Conservation (phyloP, 2,113 vertebrate species). For the Cheilinus undulatus region DNA sequence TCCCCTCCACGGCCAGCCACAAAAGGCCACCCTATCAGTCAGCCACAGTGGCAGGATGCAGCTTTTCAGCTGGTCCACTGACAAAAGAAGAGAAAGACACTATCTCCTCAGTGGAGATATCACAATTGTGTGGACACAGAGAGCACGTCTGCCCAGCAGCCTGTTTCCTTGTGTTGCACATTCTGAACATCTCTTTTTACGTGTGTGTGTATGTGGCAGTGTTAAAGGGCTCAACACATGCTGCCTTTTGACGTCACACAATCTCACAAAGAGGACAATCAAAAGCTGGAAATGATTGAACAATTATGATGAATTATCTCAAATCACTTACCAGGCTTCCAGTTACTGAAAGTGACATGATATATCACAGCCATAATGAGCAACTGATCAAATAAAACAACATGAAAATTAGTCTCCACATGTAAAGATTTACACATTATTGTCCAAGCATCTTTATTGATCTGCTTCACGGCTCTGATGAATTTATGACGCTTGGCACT, state of each 20-base stretch:
- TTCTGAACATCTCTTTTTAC: slow-evolving; percentile 46
- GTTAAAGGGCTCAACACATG: slow-evolving; percentile 10
- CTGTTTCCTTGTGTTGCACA: slow-evolving; percentile 56
- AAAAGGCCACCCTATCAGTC: slow-evolving; percentile 73
- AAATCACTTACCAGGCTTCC: slow-evolving; percentile 6
- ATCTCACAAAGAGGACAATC: slow-evolving; percentile 7
- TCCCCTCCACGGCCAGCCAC: slow-evolving; percentile 42
- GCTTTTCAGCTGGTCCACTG: slow-evolving; percentile 56
- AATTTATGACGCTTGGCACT: slow-evolving; percentile 59
- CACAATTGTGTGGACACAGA: slow-evolving; percentile 65
- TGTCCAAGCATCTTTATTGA: slow-evolving; percentile 67
- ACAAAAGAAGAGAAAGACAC: slow-evolving; percentile 66
- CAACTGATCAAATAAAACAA: slow-evolving; percentile 15
- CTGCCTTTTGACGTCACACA: slow-evolving; percentile 8
- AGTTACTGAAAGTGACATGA: slow-evolving; percentile 11
- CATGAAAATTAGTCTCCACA: slow-evolving; percentile 8
- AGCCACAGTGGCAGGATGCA: slow-evolving; percentile 73
- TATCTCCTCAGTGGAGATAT: slow-evolving; percentile 70
- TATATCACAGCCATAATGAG: slow-evolving; percentile 19
- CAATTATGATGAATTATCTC: slow-evolving; percentile 26
- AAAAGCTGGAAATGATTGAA: background rate
- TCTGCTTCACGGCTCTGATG: slow-evolving; percentile 61
- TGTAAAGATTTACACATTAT: slow-evolving; percentile 61
- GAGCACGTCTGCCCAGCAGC: slow-evolving; percentile 46
- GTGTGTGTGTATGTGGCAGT: slow-evolving; percentile 4